Conservation (phyloP, 1,140 invertebrate species). For the Penaeus vannamei region DNA sequence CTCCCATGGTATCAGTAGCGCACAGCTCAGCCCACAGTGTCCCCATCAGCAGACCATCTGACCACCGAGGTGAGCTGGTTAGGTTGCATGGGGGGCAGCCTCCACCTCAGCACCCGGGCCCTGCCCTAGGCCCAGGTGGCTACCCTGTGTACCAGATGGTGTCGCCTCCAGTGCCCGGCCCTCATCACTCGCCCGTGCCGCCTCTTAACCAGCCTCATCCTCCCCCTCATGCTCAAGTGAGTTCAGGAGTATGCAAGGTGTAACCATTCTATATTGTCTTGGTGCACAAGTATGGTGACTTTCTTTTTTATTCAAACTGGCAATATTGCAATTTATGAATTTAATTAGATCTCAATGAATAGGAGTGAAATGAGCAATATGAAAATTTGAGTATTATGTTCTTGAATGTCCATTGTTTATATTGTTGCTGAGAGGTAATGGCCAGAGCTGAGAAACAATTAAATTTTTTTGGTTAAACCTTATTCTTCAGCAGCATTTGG, state of each 20-base stretch:
- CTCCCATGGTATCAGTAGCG: constrained; percentile 58
- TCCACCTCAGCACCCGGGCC: constrained; percentile 44
- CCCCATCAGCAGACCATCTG: constrained; percentile 48
- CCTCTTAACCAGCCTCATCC: constrained; percentile 58
- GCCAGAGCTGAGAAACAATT: too few species aligned
- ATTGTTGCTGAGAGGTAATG: too few species aligned
- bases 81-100: constrained; percentile 45
- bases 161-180: constrained; percentile 61
- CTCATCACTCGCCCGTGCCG: constrained; percentile 58
- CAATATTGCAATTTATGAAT: too few species aligned
- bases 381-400: too few species aligned
- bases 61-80: constrained; percentile 51
- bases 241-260: not conserved
- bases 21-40: constrained; percentile 51
- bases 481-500: too few species aligned
- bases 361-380: too few species aligned
- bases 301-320: too few species aligned
- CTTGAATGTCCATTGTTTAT: too few species aligned
- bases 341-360: too few species aligned
- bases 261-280: too few species aligned
- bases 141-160: constrained; percentile 69
- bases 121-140: constrained; percentile 47
- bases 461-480: too few species aligned
- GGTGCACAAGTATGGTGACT: too few species aligned
- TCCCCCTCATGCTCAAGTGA: constrained; percentile 63